Evolutionary conservation across 2,797 vertebrate genomes (phyloP).

Genomic region (Podarcis siculus): DNA sequence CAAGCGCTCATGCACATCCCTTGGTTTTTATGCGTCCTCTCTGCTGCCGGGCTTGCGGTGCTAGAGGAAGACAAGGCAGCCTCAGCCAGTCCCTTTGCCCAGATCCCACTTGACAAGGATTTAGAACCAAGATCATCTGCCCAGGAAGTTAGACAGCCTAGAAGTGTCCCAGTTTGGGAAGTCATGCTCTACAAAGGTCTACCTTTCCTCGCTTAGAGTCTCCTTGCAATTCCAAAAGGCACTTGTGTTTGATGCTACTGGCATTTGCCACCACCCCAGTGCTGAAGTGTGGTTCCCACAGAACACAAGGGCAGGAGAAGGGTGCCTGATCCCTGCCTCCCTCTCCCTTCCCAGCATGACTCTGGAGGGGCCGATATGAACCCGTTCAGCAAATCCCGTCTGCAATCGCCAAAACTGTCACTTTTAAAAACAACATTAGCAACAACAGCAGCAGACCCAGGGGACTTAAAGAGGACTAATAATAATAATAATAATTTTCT

Average conservation of each 20-base stretch:
- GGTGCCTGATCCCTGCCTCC: background rate
- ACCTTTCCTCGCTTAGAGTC: background rate
- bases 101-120: background rate
- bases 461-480: background rate
- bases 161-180: background rate
- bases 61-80: background rate
- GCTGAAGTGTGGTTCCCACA: background rate
- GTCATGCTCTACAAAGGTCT: background rate
- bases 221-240: background rate
- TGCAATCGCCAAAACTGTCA: background rate
- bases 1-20: background rate
- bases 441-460: background rate
- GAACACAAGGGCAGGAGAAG: background rate
- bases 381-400: background rate
- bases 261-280: background rate
- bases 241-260: background rate
- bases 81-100: background rate
- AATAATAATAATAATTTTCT: background rate
- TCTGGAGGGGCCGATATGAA: background rate
- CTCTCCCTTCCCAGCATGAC: background rate
- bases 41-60: no score
- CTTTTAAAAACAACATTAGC: background rate
- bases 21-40: no score
- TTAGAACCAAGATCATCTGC: background rate
- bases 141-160: background rate